phyloP scores from a whole-genome alignment of 2,888 invertebrate genomes.

The Molanna angustata region DNA sequence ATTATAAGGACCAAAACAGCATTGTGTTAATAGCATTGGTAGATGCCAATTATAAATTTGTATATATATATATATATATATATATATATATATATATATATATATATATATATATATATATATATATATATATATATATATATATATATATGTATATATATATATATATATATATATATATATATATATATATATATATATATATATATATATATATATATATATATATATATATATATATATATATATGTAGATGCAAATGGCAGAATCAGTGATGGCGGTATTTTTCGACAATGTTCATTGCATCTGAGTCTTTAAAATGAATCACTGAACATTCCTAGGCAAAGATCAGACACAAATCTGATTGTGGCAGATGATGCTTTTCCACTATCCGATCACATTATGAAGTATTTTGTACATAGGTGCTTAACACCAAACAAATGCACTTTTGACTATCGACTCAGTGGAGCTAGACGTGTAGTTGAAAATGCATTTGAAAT shows the following conservation, averaged over 20 bases:
- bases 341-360: neutral
- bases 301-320: conserved; percentile 4
- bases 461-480: conserved; percentile 20
- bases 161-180: no score
- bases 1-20: conserved; percentile 32
- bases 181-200: no score
- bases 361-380: neutral
- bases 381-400: neutral
- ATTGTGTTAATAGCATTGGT: conserved; percentile 31
- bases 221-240: no score
- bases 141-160: no score
- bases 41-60: conserved; percentile 32
- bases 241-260: no score
- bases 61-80: neutral
- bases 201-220: no score
- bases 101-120: no score
- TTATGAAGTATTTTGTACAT: neutral
- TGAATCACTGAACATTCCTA: conserved; percentile 12
- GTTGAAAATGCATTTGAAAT: conserved; percentile 31
- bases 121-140: no score
- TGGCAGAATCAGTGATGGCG: conserved; percentile 20
- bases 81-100: no score
- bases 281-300: conserved; percentile 16
- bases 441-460: conserved; percentile 32
- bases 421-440: neutral